Base-by-base conservation (phyloP, 1,140 invertebrate genomes). In the Elysia chlorotica region DNA sequence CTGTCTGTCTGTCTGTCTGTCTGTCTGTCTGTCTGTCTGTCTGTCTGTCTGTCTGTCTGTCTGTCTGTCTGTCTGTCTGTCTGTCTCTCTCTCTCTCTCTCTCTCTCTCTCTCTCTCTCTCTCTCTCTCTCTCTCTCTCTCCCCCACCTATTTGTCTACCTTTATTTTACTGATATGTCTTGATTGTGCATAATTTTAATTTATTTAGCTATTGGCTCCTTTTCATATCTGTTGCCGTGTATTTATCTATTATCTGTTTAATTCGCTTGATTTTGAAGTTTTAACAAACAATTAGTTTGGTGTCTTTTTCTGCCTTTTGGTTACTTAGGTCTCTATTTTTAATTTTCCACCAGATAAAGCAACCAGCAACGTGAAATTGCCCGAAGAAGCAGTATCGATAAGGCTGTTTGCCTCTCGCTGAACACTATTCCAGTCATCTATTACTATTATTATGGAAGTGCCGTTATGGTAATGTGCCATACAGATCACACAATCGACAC, bases 21-120 rank as follows among this genome's bases (percentile, higher is more conserved):
- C n/a, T 66, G 62, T 17, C 53, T 54, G 25, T 71, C 48, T 70
- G 68, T 56, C 23, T 62, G 59, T 31, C 5, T 62, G 54, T 70
- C 21, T 70, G 68, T 70, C 36, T 59, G 54, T 59, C 23, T 70
- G 48, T 70, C 19, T 35, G 67, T 70, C 14, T 59, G 67, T 70
- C 25, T 70, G 48, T 70, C 23, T 57, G 67, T 70, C 14, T 65
- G 56, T 59, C 48, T 56, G 17, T 30, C n/a, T 66, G 33, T 31
- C 38, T 54, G 19, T 54, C 41, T 54, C 37, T 6, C 41, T 48
- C 41, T 48, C 41, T 48, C n/a, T 48, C 10, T n/a, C 41, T 48
- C 41, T 48, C 41, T 48, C 41, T 14, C 41, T 48, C n/a, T n/a
- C 41, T n/a, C n/a, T 48, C n/a, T n/a, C n/a, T 59, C 56, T 59